Conservation (phyloP, 2,113 vertebrate genomes). For the Thryonomys swinderianus region DNA sequence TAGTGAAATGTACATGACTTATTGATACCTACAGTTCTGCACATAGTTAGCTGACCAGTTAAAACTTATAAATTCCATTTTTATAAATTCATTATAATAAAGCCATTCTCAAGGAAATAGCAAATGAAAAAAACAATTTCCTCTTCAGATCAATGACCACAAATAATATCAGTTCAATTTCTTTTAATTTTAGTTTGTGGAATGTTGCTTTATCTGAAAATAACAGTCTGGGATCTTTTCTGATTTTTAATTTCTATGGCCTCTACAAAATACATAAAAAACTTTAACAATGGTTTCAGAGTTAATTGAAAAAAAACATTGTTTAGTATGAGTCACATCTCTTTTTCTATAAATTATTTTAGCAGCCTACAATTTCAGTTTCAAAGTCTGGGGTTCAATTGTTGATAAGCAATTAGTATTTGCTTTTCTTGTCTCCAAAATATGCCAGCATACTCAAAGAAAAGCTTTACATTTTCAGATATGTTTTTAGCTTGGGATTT, state of each 20-base stretch:
- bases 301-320: neutral
- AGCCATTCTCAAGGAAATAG: slow-evolving; percentile 24
- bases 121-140: neutral
- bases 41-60: neutral
- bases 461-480: neutral
- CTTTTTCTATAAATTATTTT: slow-evolving; percentile 1
- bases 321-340: neutral
- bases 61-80: neutral
- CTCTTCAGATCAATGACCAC: slow-evolving; percentile 10
- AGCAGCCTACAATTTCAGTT: slow-evolving; percentile 27
- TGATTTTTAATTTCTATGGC: slow-evolving; percentile 14
- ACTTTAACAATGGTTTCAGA: neutral
- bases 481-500: slow-evolving; percentile 41
- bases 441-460: neutral
- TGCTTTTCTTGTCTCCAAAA: neutral
- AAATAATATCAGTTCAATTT: neutral
- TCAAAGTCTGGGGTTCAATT: neutral
- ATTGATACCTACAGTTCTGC: neutral
- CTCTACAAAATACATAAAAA: neutral
- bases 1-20: neutral
- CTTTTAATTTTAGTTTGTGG: slow-evolving; percentile 23
- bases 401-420: neutral
- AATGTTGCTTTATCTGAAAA: neutral
- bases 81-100: neutral
- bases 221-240: slow-evolving; percentile 7